A percentile compares a stretch with the other conserved stretches of the same genome.
Conservation (phyloP, 2,888 invertebrate genomes). For the Melieria crassipennis region DNA sequence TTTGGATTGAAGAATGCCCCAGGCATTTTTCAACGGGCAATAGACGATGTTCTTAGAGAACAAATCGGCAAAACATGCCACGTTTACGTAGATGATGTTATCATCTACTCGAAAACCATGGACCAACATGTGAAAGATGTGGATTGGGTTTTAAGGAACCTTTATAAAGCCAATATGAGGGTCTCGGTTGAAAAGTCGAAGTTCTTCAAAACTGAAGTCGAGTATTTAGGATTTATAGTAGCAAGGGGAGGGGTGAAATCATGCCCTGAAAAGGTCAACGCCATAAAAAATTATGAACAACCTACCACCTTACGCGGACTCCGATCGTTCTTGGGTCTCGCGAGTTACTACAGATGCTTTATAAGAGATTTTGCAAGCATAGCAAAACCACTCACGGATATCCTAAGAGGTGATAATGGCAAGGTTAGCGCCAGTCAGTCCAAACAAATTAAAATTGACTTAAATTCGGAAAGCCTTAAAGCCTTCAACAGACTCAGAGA, state of each 20-base stretch:
- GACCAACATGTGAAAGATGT: conserved; percentile 4
- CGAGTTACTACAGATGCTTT: conserved; percentile 6
- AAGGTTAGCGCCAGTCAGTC: not conserved
- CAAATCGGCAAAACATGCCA: conserved; percentile 24
- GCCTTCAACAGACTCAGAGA: conserved; percentile 2
- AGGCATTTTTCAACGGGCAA: conserved; percentile 26
- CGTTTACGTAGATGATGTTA: conserved; percentile 27
- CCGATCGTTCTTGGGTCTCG: conserved; percentile 1
- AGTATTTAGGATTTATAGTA: conserved; percentile 10
- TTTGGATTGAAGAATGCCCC: conserved; percentile 19
- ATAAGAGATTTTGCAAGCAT: conserved; percentile 5
- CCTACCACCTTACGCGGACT: conserved; percentile 4
- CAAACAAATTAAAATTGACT: conserved; percentile 5
- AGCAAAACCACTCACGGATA: conserved; percentile 2
- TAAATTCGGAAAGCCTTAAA: not conserved
- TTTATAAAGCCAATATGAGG: conserved; percentile 10
- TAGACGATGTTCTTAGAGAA: conserved; percentile 32
- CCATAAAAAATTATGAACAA: conserved; percentile 5
- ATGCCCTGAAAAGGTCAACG: conserved; percentile 7
- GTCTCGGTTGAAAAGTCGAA: conserved; percentile 11
- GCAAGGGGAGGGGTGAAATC: not conserved
- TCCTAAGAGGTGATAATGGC: conserved; percentile 7
- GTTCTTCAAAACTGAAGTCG: conserved; percentile 11
- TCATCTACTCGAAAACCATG: conserved; percentile 5
- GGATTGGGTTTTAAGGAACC: not conserved